A percentile compares a stretch with the other conserved stretches of the same genome.
Evolutionary conservation across 2,797 vertebrate species (phyloP).

Genomic region (Chiroxiphia lanceolata): DNA sequence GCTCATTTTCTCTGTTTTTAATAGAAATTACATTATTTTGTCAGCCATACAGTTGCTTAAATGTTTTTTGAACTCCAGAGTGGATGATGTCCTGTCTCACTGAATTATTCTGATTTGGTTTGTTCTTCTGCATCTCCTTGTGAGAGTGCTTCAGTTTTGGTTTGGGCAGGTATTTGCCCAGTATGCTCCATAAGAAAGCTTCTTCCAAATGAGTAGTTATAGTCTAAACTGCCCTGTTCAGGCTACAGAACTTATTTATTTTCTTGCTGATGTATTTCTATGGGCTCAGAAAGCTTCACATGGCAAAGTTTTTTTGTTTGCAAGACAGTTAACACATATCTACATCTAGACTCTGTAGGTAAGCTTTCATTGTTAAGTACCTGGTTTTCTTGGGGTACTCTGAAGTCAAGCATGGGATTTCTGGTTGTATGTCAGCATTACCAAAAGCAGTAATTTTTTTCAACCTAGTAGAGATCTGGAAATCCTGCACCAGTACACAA

Average conservation of each 20-base stretch:
- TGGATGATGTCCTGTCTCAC: not conserved
- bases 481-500: not conserved
- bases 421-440: not conserved
- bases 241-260: not conserved
- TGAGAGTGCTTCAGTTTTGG: not conserved
- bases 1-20: not conserved
- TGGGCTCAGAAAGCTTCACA: fast-evolving
- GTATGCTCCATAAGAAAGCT: not conserved
- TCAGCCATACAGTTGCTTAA: not conserved
- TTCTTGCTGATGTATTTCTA: not conserved
- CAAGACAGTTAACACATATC: not conserved
- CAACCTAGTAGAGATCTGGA: not conserved
- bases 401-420: not conserved
- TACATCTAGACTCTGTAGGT: not conserved
- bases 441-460: not conserved
- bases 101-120: not conserved
- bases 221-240: not conserved
- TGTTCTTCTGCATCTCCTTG: not conserved
- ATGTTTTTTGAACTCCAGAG: not conserved
- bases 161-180: not conserved
- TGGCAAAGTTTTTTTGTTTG: not conserved
- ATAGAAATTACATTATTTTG: not conserved
- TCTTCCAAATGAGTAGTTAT: not conserved
- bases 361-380: not conserved
- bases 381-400: not conserved